Base-by-base conservation (phyloP, 37 sponge, comb jelly and placozoan genomes). In the Amphimedon queenslandica region DNA sequence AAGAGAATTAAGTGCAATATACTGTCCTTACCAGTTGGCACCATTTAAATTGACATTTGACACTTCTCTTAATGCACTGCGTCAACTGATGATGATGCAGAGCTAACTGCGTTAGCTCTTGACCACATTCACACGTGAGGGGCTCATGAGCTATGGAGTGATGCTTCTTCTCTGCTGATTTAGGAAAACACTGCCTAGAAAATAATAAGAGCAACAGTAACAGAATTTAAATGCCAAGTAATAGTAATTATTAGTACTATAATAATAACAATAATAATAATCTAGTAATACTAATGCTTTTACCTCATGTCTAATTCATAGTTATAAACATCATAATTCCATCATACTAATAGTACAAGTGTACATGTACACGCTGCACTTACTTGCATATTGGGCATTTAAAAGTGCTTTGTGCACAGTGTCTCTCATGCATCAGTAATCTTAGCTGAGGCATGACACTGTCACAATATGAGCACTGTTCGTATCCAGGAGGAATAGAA, bases 341-440 rank as follows among this genome's bases (percentile, higher is more conserved):
- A 23, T 36, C 33, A 11, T 66, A 37, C 23, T 23, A 31, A 66
- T n/a, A n/a, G n/a, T n/a, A n/a, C n/a, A n/a, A n/a, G n/a, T 66
- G 34, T 66, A 67, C 69, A 67, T 67, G 41, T 36, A 67, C 69
- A 66, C 29, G 37, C 4, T 6, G 32, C 51, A 21, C 77, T 70
- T 39, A 83, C 84, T 76, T 71, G 68, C 88, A 87, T 27, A 76
- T 33, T 21, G 88, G 82, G 42, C 88, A 87, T 32, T 76, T 81
- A 71, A 72, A 87, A 20, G 77, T 87, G 66, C 77, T 81, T 18
- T 71, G 77, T 24, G 77, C 77, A 67, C 88, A 87, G 76, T 87
- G 88, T 65, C 78, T 76, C 66, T 87, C 77, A 58, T 87, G 88
- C 88, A 87, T 87, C 27, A 81, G 21, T 28, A 87, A 67, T 42